A percentile compares a stretch with the other conserved stretches of the same genome.
phyloP scores from a whole-genome alignment of 2,888 invertebrate genomes.

The Drosophila koepferae region DNA sequence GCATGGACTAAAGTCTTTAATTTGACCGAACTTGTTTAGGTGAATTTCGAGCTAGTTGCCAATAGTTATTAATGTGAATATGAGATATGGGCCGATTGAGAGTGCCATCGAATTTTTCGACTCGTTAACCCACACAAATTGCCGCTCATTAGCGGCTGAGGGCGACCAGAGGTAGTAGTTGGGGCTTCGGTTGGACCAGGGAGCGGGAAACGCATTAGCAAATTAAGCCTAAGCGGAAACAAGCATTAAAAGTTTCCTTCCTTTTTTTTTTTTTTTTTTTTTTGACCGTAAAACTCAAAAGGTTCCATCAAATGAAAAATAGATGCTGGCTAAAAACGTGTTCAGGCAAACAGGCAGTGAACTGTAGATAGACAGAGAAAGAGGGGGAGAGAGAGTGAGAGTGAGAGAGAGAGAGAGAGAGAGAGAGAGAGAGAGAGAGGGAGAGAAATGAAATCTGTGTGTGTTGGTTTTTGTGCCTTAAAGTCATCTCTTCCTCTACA shows the following conservation, averaged over 20 bases:
- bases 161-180: constrained; percentile 21
- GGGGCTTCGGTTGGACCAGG: constrained; percentile 11
- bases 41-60: not conserved
- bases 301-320: constrained; percentile 65
- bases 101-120: constrained; percentile 2
- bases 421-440: constrained; percentile 8
- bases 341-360: constrained; percentile 11
- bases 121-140: constrained; percentile 46
- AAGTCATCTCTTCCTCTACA: constrained; percentile 73
- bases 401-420: not conserved
- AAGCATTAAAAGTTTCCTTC: constrained; percentile 60
- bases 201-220: constrained; percentile 65
- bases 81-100: not conserved
- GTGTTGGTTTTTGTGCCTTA: constrained; percentile 53
- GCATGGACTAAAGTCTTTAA: not conserved
- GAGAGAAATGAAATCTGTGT: constrained; percentile 54
- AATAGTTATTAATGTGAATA: not conserved
- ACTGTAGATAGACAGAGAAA: not conserved
- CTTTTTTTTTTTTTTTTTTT: no score
- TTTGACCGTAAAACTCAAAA: constrained; percentile 53
- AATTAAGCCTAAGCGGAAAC: constrained; percentile 64
- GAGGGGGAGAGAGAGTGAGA: no score
- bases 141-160: constrained; percentile 60
- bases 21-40: not conserved
- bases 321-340: constrained; percentile 61